phyloP scores from a whole-genome alignment of 2,888 invertebrate genomes.

The Phragmatobia fuliginosa region DNA sequence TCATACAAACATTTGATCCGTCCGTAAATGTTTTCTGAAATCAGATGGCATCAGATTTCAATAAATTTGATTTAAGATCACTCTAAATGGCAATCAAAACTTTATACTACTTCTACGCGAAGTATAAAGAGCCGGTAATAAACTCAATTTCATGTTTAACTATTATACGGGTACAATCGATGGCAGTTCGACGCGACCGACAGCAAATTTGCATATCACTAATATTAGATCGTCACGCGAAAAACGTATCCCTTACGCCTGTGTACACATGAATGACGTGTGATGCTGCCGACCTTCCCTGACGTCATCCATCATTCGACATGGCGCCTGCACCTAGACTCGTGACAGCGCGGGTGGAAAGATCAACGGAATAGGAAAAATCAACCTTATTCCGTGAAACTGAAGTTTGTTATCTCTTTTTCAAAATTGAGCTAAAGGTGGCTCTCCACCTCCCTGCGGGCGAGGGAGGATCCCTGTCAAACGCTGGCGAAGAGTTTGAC shows the following conservation, averaged over 20 bases:
- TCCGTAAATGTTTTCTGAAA: too few relatives aligned
- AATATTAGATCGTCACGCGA: conserved; percentile 86
- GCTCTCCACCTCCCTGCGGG: conserved; percentile 80
- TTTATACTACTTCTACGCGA: background rate
- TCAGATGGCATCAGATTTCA: background rate
- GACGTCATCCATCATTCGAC: conserved; percentile 86
- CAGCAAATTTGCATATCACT: conserved; percentile 85
- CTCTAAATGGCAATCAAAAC: background rate
- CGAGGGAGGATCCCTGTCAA: conserved; percentile 86
- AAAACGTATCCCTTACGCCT: conserved; percentile 87
- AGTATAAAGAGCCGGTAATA: conserved; percentile 44
- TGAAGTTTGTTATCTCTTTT: conserved; percentile 51
- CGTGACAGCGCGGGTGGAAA: conserved; percentile 75
- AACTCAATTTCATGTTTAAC: conserved; percentile 43
- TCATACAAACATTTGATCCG: too few relatives aligned
- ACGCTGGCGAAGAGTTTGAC: conserved; percentile 87
- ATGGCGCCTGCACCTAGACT: conserved; percentile 86
- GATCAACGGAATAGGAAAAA: conserved; percentile 35
- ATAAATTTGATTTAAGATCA: background rate
- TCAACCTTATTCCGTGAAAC: conserved; percentile 39
- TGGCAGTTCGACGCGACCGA: conserved; percentile 71
- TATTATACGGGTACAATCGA: conserved; percentile 49
- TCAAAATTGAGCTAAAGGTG: conserved; percentile 64
- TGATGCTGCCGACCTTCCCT: conserved; percentile 86
- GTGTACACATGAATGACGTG: conserved; percentile 87